Conservation (phyloP, 2,797 vertebrate species). For the Zenarchopterus dispar region DNA sequence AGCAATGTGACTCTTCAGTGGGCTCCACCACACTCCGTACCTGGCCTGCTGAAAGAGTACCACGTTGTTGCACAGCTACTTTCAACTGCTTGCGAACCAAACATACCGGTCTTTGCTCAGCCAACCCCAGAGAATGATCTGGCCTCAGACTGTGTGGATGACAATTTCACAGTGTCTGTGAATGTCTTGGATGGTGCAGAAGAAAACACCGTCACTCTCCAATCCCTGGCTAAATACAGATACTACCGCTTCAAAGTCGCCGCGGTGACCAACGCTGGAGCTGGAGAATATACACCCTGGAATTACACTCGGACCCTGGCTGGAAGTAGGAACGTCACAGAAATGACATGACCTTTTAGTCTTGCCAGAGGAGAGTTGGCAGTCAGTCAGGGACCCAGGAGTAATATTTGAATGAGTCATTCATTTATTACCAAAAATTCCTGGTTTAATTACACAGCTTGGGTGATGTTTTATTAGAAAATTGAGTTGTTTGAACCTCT, state of each 20-base stretch:
- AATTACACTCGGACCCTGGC: constrained; percentile 85
- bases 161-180: constrained; percentile 76
- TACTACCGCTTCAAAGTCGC: constrained; percentile 91
- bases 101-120: constrained; percentile 11
- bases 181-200: constrained; percentile 73
- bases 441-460: constrained; percentile 4
- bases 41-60: constrained; percentile 91
- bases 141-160: constrained; percentile 82
- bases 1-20: constrained; percentile 89
- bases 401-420: constrained; percentile 13
- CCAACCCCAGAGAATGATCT: constrained; percentile 64
- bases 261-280: constrained; percentile 90
- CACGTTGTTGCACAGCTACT: constrained; percentile 86
- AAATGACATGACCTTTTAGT: constrained; percentile 30
- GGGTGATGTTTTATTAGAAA: neutral
- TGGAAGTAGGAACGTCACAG: constrained; percentile 87
- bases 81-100: constrained; percentile 75
- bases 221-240: constrained; percentile 89
- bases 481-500: neutral
- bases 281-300: constrained; percentile 88
- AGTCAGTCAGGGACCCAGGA: constrained; percentile 13
- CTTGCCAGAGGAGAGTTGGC: constrained; percentile 7
- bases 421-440: neutral
- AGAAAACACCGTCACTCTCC: constrained; percentile 78
- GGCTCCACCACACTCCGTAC: constrained; percentile 83